Evolutionary conservation across 2,113 vertebrate species (phyloP), one percentile per base, ranked within the genome.

Genomic region (Mormyrus lacerda): DNA sequence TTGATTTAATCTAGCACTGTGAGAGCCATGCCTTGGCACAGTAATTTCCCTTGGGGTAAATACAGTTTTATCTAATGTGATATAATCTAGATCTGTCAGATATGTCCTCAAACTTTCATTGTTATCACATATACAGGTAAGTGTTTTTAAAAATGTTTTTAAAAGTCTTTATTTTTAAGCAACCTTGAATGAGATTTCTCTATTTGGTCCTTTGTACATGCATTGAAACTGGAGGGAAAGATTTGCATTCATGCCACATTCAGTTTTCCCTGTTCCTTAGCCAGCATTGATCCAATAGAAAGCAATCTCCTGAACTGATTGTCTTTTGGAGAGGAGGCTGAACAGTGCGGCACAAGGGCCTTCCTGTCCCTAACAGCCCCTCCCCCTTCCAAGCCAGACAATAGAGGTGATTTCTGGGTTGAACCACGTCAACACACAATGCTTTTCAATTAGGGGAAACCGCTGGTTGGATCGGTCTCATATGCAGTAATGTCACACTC

Each of bases 231-330:
- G 69, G 8, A 6, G 15, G 10, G 50, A 53, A 88, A 53, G 69
- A 19, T 48, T 24, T 76, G n/a, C 45, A 47, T 27, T 21, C 19
- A 2, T 65, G 27, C 69, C 17, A 27, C 61, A 48, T 79, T 79
- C 65, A 76, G n/a, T 51, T 51, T 73, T 35, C 69, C 13, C 42
- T 19, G 24, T 50, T 65, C 24, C 61, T 88, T 48, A 31, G 4
- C 55, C 6, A 47, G 27, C 61, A 69, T 65, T 88, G 55, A 88
- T 50, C 9, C 11, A 44, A 13, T 87, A 53, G 48, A 87, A 84
- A 87, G 27, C 47, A 86, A 51, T 51, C 84, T 50, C 48, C 84
- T 50, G 45, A 53, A 88, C 24, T 47, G 87, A 48, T 88, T 76
- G 87, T 76, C 48, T 86, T 88, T 73, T 4, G 58, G 88, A 76